Evolutionary conservation across 2,888 invertebrate species (phyloP), one percentile per base, ranked within the genome.

Genomic region (Cheilosia vernalis): DNA sequence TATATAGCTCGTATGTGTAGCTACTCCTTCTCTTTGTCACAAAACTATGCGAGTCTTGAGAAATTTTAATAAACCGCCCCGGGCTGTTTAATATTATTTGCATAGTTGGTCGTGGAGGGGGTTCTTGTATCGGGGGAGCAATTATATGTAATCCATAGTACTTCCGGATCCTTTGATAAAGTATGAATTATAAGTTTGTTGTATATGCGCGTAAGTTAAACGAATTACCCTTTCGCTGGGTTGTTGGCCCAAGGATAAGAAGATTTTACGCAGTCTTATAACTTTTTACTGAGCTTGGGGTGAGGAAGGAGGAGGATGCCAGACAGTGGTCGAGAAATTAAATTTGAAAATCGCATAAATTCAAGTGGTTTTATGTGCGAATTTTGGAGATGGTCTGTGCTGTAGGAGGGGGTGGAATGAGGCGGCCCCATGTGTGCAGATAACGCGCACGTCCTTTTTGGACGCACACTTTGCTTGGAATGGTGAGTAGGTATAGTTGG

Each of bases 61-160:
- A 81, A 81, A 85, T 81, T 85, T 85, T 81, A 85, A 81, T 85
- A 81, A 85, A 85, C 61, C 66, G 66, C 81, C 61, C 33, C 21
- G 33, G 67, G 85, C 42, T 37, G 53, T 49, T 40, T 27, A 56
- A 21, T 61, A 37, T 27, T 53, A 51, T 44, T 60, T 2, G 49
- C 47, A 40, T 13, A 17, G 21, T 13, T 24, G 27, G 30, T 7
- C 42, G 17, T 44, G 33, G 53, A 21, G 37, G 58, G 2, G 56
- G 69, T 74, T 60, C 69, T 2, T 55, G 74, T 74, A 74, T 79
- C 73, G 60, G 27, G 21, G 24, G 74, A 74, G 58, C 69, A 78
- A 78, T 78, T 78, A 70, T 70, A 55, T 64, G 67, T 73, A 67
- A 74, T 84, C 58, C 74, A 24, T 19, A 67, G 63, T 72, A 47